A percentile compares a stretch with the other conserved stretches of the same genome.
phyloP scores from a whole-genome alignment of 2,888 invertebrate genomes.

The Liodrosophila aerea region DNA sequence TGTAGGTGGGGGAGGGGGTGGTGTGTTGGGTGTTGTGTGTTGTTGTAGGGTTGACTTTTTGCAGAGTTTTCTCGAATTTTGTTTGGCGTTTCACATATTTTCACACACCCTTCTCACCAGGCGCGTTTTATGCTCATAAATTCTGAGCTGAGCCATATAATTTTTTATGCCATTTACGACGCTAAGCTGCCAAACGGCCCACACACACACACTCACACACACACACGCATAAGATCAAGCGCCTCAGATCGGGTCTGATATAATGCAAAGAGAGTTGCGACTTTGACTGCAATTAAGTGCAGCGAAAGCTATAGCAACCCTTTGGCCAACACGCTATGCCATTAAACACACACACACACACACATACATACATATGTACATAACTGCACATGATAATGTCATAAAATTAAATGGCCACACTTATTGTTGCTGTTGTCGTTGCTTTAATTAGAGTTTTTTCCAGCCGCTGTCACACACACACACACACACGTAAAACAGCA shows the following conservation, averaged over 20 bases:
- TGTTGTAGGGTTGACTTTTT: constrained; percentile 9
- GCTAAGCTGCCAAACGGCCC: constrained; percentile 51
- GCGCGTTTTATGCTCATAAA: constrained; percentile 13
- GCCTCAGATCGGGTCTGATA: constrained; percentile 8
- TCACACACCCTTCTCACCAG: constrained; percentile 26
- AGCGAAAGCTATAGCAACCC: constrained; percentile 49
- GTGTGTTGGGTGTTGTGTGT: constrained; percentile 1
- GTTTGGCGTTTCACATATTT: constrained; percentile 24
- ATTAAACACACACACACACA: constrained; percentile 35
- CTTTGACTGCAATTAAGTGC: constrained; percentile 54
- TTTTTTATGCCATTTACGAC: constrained; percentile 45
- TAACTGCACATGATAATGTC: constrained; percentile 76
- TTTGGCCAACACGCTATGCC: constrained; percentile 51
- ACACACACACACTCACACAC: not conserved
- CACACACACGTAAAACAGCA: constrained; percentile 16
- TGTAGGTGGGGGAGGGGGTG: not conserved
- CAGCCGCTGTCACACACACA: constrained; percentile 44
- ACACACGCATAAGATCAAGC: constrained; percentile 31
- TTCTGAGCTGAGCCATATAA: constrained; percentile 41
- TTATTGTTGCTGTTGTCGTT: constrained; percentile 53
- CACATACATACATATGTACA: constrained; percentile 25
- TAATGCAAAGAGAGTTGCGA: constrained; percentile 43
- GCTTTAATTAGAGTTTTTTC: constrained; percentile 75
- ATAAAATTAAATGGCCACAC: constrained; percentile 78
- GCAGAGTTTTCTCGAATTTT: not conserved